Evolutionary conservation across 2,888 invertebrate genomes (phyloP), one percentile per base, ranked within the genome.

Genomic region (Drosophila eohydei): DNA sequence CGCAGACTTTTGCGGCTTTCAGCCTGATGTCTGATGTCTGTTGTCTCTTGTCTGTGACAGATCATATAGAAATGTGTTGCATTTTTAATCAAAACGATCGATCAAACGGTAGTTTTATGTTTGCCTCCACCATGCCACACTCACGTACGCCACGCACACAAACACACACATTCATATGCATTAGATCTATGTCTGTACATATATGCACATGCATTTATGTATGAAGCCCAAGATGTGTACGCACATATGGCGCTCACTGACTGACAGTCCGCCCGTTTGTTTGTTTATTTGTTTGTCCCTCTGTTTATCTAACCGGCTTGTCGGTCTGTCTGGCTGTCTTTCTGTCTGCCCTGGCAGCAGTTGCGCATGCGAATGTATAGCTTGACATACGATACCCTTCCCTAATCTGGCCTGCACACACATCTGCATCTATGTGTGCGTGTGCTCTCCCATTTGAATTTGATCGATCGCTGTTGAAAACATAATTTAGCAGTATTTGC

Each of bases 41-140:
- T n/a, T 54, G 54, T 63, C 44, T 40, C 36, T 11, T 68, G 65
- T 65, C 85, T 90, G 88, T 89, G 91, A 91, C 90, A 91, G 91
- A 91, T 91, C 91, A 90, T 83, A 89, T 65, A 90, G 87, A 87
- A 90, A 91, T 91, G 86, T 90, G 91, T 90, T 92, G 91, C 91
- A 91, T 90, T 91, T 91, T 84, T 90, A 92, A 91, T 92, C 92
- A 91, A 91, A 91, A 79, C 91, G 86, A 91, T 92, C 91, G 91
- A 91, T 91, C 91, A 91, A 91, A 90, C 89, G 91, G 91, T 90
- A 91, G 90, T 90, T 90, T 90, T 83, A 71, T 87, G 88, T 79
- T 77, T 74, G 73, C 66, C 68, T 68, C 40, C 55, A 48, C 30
- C 46, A 46, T 28, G 46, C 46, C 40, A 56, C 21, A 28, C 44